These are phyloP conservation scores for Pedionomus torquatus DNA, from an alignment of 2,113 vertebrate species.

Conservation along the genomic window DNA sequence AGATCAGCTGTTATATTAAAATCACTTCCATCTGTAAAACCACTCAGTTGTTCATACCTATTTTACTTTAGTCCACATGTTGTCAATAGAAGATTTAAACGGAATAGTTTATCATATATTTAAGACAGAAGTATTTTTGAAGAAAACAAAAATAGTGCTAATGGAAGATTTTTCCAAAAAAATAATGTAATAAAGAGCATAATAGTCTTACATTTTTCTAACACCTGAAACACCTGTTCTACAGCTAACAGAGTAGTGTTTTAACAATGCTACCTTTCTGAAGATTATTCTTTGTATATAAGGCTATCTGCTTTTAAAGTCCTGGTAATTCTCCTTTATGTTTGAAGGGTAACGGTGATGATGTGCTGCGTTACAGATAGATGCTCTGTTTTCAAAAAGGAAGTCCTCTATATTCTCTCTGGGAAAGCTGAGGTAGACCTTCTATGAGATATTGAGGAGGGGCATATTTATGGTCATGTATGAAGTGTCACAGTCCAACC, in stretches of 20 bases:
- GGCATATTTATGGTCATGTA: slow-evolving; percentile 61
- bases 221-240: slow-evolving; percentile 35
- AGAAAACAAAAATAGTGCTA: not conserved
- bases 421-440: slow-evolving; percentile 11
- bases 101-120: slow-evolving; percentile 53
- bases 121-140: slow-evolving; percentile 45
- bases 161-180: not conserved
- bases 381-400: slow-evolving; percentile 47
- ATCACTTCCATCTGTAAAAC: slow-evolving; percentile 65
- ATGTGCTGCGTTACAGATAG: slow-evolving; percentile 45
- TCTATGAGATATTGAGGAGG: not conserved
- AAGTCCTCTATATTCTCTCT: slow-evolving; percentile 38
- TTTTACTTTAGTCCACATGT: slow-evolving; percentile 25
- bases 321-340: not conserved
- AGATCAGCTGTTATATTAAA: slow-evolving; percentile 51
- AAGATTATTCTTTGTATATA: not conserved
- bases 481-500: slow-evolving; percentile 63
- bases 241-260: slow-evolving; percentile 33
- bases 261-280: slow-evolving; percentile 34
- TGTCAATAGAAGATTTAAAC: slow-evolving; percentile 55
- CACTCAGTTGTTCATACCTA: slow-evolving; percentile 54
- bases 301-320: slow-evolving; percentile 7
- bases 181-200: slow-evolving; percentile 11
- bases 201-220: slow-evolving; percentile 27
- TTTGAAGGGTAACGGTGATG: slow-evolving; percentile 47